Conservation (phyloP, 2,888 invertebrate genomes). For the Brenthis daphne region DNA sequence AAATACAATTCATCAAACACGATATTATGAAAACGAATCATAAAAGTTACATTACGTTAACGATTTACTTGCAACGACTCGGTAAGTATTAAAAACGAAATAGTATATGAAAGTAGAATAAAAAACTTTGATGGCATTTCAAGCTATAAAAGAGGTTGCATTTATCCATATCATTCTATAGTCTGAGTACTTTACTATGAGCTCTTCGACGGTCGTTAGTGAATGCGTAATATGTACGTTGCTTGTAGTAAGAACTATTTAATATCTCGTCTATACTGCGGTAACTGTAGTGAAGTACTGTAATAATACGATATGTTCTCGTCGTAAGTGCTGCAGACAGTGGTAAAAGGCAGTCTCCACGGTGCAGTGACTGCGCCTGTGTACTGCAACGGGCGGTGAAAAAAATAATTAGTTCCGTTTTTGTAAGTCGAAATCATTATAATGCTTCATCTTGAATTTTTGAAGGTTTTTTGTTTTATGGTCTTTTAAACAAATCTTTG, state of each 20-base stretch:
- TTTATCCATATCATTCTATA: slow-evolving; percentile 23
- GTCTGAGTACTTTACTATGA: slow-evolving; percentile 7
- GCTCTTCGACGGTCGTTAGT: slow-evolving; percentile 1
- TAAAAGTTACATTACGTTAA: slow-evolving; percentile 1
- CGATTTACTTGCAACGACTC: slow-evolving; percentile 9
- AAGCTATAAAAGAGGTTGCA: slow-evolving; percentile 21
- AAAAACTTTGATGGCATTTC: slow-evolving; percentile 25
- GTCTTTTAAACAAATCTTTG: not conserved
- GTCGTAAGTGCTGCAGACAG: slow-evolving; percentile 12
- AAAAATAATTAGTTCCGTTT: slow-evolving; percentile 30
- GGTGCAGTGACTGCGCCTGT: slow-evolving; percentile 33
- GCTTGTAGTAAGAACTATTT: no score
- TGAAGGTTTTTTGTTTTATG: not conserved
- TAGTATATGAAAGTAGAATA: slow-evolving; percentile 19
- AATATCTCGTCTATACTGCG: not conserved
- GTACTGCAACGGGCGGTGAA: slow-evolving; percentile 22
- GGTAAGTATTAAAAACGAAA: slow-evolving; percentile 2
- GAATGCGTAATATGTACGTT: not conserved
- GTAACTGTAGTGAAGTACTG: slow-evolving; percentile 2
- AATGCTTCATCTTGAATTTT: slow-evolving; percentile 15
- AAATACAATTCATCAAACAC: not conserved
- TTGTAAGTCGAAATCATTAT: slow-evolving; percentile 25
- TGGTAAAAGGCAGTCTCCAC: slow-evolving; percentile 27
- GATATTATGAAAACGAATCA: not conserved
- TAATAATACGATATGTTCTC: not conserved